These are phyloP conservation scores for Tragopan temminckii DNA, from an alignment of 2,797 vertebrate species.

Conservation along the genomic window DNA sequence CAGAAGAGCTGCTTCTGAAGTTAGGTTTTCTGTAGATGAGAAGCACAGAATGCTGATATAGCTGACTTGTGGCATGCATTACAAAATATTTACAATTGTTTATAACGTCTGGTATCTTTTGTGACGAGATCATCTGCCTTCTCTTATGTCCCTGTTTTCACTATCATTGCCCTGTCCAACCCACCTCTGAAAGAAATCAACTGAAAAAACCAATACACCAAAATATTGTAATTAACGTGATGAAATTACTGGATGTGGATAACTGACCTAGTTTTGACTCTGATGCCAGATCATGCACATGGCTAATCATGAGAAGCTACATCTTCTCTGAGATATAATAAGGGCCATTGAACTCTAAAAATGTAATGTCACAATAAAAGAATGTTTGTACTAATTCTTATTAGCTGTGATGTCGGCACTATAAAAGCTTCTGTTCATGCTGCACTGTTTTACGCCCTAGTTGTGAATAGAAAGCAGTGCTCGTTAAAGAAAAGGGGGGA, in stretches of 20 bases:
- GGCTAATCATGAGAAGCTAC: constrained; percentile 48
- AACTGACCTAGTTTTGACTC: constrained; percentile 35
- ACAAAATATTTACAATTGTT: not conserved
- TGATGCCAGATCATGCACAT: constrained; percentile 21
- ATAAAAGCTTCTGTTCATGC: constrained; percentile 35
- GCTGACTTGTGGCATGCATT: rapidly evolving
- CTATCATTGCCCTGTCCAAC: not conserved
- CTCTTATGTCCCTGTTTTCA: not conserved
- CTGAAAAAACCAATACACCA: not conserved
- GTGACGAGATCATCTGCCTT: not conserved
- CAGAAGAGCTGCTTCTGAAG: not conserved
- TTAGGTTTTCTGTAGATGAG: not conserved
- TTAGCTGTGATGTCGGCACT: not conserved
- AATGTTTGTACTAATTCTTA: constrained; percentile 47
- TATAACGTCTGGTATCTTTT: not conserved
- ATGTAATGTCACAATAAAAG: constrained; percentile 46
- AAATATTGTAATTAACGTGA: not conserved
- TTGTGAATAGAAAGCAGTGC: not conserved
- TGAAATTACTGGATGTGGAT: not conserved
- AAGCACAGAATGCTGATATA: not conserved
- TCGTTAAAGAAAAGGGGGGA: constrained; percentile 17
- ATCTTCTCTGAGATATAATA: constrained; percentile 50
- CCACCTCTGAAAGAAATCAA: not conserved
- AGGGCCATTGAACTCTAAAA: constrained; percentile 59
- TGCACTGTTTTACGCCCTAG: not conserved